Evolutionary conservation across 2,888 invertebrate genomes (phyloP), one percentile per base, ranked within the genome.

Genomic region (Ectemnius continuus): DNA sequence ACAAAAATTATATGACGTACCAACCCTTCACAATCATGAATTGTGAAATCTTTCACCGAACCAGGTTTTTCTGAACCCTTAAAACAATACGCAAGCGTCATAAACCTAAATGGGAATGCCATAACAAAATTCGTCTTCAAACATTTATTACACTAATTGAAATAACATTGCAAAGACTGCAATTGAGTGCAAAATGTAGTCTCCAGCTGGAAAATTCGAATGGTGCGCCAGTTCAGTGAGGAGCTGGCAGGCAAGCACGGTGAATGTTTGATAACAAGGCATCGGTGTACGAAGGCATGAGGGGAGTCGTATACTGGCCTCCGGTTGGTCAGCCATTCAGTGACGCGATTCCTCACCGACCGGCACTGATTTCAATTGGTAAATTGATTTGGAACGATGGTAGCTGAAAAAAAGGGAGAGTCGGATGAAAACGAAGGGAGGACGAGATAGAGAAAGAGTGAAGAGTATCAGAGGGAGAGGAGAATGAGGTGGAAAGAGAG

Each of bases 291-390:
- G 72, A 58, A 47, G 61, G 23, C 64, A 71, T 70, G 64, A 67
- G 75, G 77, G 80, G 61, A 69, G 64, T 67, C 73, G 63, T 75
- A 76, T 78, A 82, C 83, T 80, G 78, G 71, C 71, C 73, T 76
- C 67, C 78, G 78, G 83, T 82, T 82, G 83, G 72, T 56, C 66
- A 79, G 77, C 79, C 77, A 84, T 83, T 84, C 84, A 83, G 81
- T 79, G 77, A 84, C 75, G 81, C 75, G 82, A 79, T 80, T 80
- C 80, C 74, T 78, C 80, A 74, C 73, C 78, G 78, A 65, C 80
- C 84, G 83, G 86, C 88, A 87, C 87, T 88, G 89, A 89, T 89
- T 89, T 90, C 88, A 90, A 90, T 90, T 90, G 88, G 84, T 88
- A 89, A 90, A 90, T 90, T 89, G 90, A 88, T 87, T 88, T 81